Percentiles rank a stretch among this genome's conserved stretches.
Evolutionary conservation across 2,797 vertebrate species (phyloP).

Genomic region (Peromyscus nudipes): DNA sequence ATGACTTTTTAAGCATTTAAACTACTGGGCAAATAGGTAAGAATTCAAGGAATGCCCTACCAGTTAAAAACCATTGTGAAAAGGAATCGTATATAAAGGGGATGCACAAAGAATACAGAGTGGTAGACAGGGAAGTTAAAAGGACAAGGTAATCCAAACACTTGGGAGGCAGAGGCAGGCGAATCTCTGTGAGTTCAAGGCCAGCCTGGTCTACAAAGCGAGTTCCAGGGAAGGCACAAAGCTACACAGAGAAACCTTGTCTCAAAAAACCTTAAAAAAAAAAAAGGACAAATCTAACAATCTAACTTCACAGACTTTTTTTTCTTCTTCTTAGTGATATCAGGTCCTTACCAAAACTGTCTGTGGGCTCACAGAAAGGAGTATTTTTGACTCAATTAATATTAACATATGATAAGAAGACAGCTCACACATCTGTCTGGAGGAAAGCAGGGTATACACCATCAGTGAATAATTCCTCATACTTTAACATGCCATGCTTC

Average conservation of each 20-base stretch:
- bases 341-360: neutral
- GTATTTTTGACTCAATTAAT: neutral
- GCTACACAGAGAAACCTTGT: no score
- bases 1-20: neutral
- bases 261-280: no score
- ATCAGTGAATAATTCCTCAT: neutral
- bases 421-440: neutral
- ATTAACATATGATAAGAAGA: neutral
- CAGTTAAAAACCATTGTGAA: conserved; percentile 17
- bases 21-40: neutral
- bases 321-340: neutral
- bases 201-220: no score
- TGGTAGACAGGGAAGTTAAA: neutral
- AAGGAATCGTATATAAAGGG: neutral
- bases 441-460: neutral
- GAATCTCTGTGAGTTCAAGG: no score
- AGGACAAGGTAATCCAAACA: no score
- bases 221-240: no score
- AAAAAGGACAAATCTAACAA: neutral
- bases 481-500: neutral
- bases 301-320: neutral
- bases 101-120: neutral
- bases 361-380: neutral
- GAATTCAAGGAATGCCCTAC: neutral
- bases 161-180: no score